Evolutionary conservation across 2,888 invertebrate species (phyloP), one percentile per base, ranked within the genome.

Genomic region (Notodonta ziczac): DNA sequence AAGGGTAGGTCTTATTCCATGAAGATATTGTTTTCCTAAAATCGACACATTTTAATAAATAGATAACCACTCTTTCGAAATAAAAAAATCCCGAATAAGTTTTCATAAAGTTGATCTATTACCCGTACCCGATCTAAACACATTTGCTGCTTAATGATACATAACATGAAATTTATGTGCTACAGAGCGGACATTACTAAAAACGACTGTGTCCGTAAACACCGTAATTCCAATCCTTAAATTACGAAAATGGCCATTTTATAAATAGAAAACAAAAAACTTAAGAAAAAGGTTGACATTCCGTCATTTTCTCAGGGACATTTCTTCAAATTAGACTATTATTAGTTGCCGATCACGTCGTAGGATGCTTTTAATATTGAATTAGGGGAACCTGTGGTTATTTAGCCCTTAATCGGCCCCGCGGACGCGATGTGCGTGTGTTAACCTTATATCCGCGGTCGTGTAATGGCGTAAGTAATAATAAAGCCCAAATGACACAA

Each of bases 281-380:
- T 66, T 72, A 77, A 80, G 78, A 78, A 87, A 85, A 84, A 88
- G 85, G 89, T 89, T 91, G 93, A 92, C 93, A 93, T 90, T 89
- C 91, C 88, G 83, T 82, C 88, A 90, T 90, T 86, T 93, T 93
- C 93, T 93, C 93, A 93, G 93, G 86, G 93, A 93, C 93, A 93
- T 93, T 91, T 93, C 87, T 88, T 77, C 82, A 88, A 91, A 93
- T 93, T 90, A 91, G 88, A 84, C 90, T 92, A 91, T 93, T 91
- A 93, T 93, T 93, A 93, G 93, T 90, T 87, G 88, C 85, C 91
- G 91, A 93, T 93, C 93, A 90, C 86, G 86, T 87, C 83, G 86
- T 88, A 90, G 90, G 93, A 92, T 93, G 92, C 93, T 93, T 93
- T 93, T 93, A 93, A 93, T 93, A 92, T 92, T 93, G 90, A 93